Evolutionary conservation across 37 sponge, comb jelly and placozoan genomes (phyloP), one percentile per base, ranked within the genome.

Genomic region (Petrosia ficiformis): DNA sequence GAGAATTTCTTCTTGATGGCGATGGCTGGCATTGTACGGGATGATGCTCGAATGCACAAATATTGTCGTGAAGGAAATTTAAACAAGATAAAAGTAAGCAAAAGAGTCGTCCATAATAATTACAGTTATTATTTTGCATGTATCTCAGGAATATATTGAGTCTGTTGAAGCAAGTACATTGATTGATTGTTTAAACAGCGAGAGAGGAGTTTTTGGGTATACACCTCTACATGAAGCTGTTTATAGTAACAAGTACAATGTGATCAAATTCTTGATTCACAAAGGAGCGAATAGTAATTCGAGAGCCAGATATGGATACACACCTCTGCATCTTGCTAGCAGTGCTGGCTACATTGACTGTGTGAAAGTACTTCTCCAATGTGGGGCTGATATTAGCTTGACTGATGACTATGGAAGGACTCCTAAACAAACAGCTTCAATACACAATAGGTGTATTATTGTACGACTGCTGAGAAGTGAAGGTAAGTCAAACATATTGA

Each of bases 191-290:
- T 68, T 93, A 19, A 44, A 68, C 16, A 84, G 73, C 26, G 59
- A 78, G 29, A 67, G 83, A 57, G 94, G 94, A 25, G 89, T 93
- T n/a, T 93, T 79, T 59, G 94, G 94, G 38, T 93, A 93, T 83
- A 88, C 94, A 3, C 94, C 94, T 25, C 77, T 93, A 2, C 94
- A 93, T 76, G 89, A 85, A 44, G 89, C 94, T 2, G 83, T 79
- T 35, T 76, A 73, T 29, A 68, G 80, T 29, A 89, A 89, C 28
- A 80, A 85, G 10, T 34, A 33, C 31, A 34, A 81, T 29, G 83
- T 93, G 26, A 48, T 93, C 31, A 42, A 81, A 34, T 74, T 66
- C 59, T 39, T 93, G 42, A 36, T 89, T 0, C 59, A 63, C 40
- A 61, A 64, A 52, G 72, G 81, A 35, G 94, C 78, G 1, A 71